phyloP scores from a whole-genome alignment of 2,888 invertebrate species.

The Falcaria lacertinaria region DNA sequence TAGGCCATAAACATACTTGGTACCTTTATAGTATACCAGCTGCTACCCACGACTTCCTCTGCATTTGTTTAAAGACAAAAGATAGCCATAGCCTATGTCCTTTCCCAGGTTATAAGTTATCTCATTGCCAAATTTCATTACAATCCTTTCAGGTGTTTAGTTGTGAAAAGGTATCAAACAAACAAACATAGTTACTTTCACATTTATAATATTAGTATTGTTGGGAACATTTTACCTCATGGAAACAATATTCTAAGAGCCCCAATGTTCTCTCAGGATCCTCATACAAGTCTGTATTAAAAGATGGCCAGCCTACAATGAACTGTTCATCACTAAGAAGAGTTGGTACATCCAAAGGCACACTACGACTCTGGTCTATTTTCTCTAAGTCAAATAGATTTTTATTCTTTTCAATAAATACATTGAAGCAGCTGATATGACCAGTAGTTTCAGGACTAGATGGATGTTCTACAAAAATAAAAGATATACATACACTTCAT shows the following conservation, averaged over 20 bases:
- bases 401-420: constrained; percentile 53
- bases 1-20: no score
- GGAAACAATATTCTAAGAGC: constrained; percentile 88
- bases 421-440: constrained; percentile 44
- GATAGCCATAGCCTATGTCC: no score
- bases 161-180: no score
- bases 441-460: constrained; percentile 42
- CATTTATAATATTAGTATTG: no score
- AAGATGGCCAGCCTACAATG: constrained; percentile 79
- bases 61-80: no score
- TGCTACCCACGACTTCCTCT: no score
- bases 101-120: no score
- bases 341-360: constrained; percentile 78
- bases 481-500: no score
- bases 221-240: constrained; percentile 76
- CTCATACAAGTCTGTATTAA: constrained; percentile 82
- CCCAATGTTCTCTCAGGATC: constrained; percentile 84
- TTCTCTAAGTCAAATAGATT: constrained; percentile 75
- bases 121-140: no score
- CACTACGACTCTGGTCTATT: constrained; percentile 78
- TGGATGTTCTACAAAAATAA: constrained; percentile 42
- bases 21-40: no score
- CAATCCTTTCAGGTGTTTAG: no score
- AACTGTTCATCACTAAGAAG: constrained; percentile 80
- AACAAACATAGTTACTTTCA: no score